Percentiles rank a stretch among this genome's conserved stretches.
These are phyloP conservation scores for Caenorhabditis sp. DNA, from an alignment of 2,888 invertebrate genomes.

Conservation along the genomic window DNA sequence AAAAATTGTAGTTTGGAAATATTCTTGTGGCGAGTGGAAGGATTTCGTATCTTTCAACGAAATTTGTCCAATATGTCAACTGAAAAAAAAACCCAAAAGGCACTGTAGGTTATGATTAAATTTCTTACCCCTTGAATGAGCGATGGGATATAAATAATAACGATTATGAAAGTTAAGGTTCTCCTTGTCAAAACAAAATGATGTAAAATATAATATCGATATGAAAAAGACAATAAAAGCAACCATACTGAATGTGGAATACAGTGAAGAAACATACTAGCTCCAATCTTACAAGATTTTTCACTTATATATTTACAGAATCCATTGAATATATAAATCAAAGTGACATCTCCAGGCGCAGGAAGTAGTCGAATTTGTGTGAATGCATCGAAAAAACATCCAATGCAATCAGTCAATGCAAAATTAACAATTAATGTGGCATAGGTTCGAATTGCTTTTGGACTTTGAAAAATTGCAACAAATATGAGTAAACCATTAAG, in stretches of 20 bases:
- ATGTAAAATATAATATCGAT: conserved; percentile 21
- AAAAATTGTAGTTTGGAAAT: conserved; percentile 27
- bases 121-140: conserved; percentile 18
- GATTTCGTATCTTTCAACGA: conserved; percentile 18
- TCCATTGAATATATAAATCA: conserved; percentile 27
- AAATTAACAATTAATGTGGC: conserved; percentile 42
- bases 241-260: conserved; percentile 28
- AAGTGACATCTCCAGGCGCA: conserved; percentile 11
- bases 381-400: neutral
- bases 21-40: conserved; percentile 17
- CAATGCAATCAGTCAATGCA: conserved; percentile 8
- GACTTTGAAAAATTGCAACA: neutral
- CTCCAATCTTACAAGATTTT: conserved; percentile 17
- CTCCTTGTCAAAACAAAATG: conserved; percentile 3
- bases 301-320: conserved; percentile 15
- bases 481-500: neutral
- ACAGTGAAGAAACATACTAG: conserved; percentile 28
- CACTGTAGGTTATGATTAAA: neutral
- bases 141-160: conserved; percentile 22
- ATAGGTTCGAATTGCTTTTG: conserved; percentile 36
- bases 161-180: conserved; percentile 4
- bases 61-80: conserved; percentile 30
- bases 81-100: too few relatives aligned
- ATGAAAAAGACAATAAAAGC: conserved; percentile 20
- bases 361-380: conserved; percentile 12